Percentiles rank a stretch among this genome's conserved stretches.
Evolutionary conservation across 2,797 vertebrate genomes (phyloP).

Genomic region (Manis crassicaudata): DNA sequence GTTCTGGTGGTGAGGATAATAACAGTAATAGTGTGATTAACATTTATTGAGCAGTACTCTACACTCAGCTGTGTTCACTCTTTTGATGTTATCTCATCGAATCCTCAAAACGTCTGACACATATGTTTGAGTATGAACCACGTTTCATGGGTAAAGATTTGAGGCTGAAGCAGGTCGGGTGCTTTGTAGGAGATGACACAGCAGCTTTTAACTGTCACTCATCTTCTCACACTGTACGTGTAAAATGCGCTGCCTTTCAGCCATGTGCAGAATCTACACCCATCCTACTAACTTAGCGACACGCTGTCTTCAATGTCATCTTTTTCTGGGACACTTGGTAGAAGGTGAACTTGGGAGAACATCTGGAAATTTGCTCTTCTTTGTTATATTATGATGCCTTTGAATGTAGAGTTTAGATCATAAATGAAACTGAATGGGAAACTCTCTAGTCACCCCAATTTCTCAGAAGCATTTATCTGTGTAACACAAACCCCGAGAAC

Average conservation of each 20-base stretch:
- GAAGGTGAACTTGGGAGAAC: conserved; percentile 25
- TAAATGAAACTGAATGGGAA: conserved; percentile 55
- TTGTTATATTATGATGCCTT: background rate
- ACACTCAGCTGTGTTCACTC: background rate
- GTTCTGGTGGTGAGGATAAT: background rate
- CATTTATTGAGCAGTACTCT: background rate
- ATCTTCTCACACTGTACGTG: background rate
- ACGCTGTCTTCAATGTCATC: background rate
- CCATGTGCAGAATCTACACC: background rate
- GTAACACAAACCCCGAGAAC: background rate
- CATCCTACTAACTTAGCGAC: background rate
- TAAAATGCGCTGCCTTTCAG: background rate
- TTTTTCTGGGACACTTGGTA: background rate
- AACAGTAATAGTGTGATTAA: background rate
- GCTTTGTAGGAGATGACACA: background rate
- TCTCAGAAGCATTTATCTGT: background rate
- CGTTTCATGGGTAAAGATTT: background rate
- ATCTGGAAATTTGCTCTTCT: background rate
- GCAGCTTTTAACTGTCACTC: background rate
- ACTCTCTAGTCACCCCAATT: conserved; percentile 27
- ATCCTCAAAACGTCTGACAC: background rate
- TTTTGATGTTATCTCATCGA: background rate
- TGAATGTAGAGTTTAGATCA: conserved; percentile 38
- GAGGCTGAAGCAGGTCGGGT: background rate
- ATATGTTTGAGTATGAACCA: background rate